These are phyloP conservation scores for Euzophera pinguis DNA, from an alignment of 2,888 invertebrate genomes.

Conservation along the genomic window DNA sequence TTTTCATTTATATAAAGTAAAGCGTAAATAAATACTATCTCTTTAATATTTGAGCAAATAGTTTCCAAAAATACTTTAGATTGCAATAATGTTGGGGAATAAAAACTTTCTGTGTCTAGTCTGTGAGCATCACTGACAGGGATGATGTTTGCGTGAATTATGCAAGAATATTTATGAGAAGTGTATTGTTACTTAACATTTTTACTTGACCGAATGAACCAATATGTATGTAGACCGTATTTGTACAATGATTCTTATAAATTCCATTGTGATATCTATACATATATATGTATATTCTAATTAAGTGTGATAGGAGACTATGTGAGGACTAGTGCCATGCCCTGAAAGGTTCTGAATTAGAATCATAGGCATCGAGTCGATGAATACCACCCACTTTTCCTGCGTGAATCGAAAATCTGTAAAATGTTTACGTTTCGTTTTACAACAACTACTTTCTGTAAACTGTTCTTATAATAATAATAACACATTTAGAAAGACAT, in stretches of 20 bases:
- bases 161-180: constrained; percentile 70
- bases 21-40: no score
- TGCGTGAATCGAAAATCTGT: constrained; percentile 63
- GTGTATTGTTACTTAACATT: constrained; percentile 39
- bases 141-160: constrained; percentile 77
- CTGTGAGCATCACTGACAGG: constrained; percentile 78
- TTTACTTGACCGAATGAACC: constrained; percentile 33
- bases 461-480: constrained; percentile 69
- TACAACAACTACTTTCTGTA: constrained; percentile 61
- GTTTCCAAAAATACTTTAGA: no score
- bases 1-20: no score
- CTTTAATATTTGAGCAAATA: no score
- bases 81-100: constrained; percentile 9
- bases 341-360: constrained; percentile 78
- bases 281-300: constrained; percentile 46
- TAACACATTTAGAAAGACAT: constrained; percentile 64
- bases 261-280: constrained; percentile 32
- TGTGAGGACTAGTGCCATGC: constrained; percentile 79
- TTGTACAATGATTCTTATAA: constrained; percentile 33
- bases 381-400: constrained; percentile 79
- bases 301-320: constrained; percentile 76
- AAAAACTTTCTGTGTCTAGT: constrained; percentile 65
- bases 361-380: constrained; percentile 76
- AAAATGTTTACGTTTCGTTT: constrained; percentile 63
- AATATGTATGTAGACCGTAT: constrained; percentile 37